Percentiles rank a stretch among this genome's conserved stretches.
These are phyloP conservation scores for Dolichoris vasculosae DNA, from an alignment of 1,140 invertebrate species.

Conservation along the genomic window DNA sequence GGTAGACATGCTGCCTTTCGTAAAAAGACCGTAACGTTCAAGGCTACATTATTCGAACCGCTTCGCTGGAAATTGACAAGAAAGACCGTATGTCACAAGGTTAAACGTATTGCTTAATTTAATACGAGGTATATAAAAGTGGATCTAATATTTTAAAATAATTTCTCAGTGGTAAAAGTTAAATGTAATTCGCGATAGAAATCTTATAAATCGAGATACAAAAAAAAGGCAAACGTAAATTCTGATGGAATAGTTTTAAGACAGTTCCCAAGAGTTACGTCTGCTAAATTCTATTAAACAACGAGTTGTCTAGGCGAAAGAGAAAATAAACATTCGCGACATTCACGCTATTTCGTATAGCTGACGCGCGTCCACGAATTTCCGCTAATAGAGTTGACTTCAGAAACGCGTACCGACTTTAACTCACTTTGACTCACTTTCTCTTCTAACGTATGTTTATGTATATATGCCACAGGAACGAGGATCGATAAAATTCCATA, in stretches of 20 bases:
- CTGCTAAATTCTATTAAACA: background rate
- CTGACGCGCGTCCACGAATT: conserved; percentile 6
- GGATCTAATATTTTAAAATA: conserved; percentile 13
- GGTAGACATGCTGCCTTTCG: conserved; percentile 29
- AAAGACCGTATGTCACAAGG: conserved; percentile 43
- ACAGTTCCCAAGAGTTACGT: background rate
- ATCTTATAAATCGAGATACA: background rate
- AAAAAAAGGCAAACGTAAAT: background rate
- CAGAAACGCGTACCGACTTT: background rate
- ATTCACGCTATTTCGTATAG: background rate
- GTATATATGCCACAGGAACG: background rate
- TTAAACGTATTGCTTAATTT: conserved; percentile 40
- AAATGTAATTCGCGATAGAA: background rate
- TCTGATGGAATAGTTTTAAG: background rate
- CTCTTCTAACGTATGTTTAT: background rate
- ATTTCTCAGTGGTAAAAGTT: background rate
- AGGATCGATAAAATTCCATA: conserved; percentile 29
- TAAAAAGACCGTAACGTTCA: conserved; percentile 46
- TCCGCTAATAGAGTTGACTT: conserved; percentile 24
- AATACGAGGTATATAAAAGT: background rate
- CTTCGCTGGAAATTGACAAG: conserved; percentile 32
- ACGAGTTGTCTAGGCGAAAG: background rate
- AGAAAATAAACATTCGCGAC: conserved; percentile 3
- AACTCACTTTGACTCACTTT: conserved; percentile 19
- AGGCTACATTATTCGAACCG: conserved; percentile 29